Evolutionary conservation across 2,113 vertebrate species (phyloP).

Genomic region (Nycticebus coucang): DNA sequence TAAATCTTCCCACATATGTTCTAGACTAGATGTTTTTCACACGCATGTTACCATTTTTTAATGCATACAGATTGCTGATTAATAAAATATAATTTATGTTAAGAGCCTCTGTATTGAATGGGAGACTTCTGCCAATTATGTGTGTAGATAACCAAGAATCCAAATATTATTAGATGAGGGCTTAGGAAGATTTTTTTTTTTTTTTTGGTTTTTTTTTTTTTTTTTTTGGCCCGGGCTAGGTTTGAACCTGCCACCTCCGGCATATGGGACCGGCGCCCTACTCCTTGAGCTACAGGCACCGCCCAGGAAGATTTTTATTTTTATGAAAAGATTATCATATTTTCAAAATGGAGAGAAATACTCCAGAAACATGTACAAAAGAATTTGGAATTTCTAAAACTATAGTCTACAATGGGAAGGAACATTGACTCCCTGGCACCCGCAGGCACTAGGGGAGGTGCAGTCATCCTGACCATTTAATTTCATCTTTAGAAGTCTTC

Average conservation of each 20-base stretch:
- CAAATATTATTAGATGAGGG: neutral
- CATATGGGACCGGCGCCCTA: too few species aligned
- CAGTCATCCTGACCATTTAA: neutral
- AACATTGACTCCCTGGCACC: too few species aligned
- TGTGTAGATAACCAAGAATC: neutral
- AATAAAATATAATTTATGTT: neutral
- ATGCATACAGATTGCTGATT: neutral
- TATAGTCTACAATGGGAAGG: neutral
- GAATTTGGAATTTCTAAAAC: neutral
- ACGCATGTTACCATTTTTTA: neutral
- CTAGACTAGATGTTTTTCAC: neutral
- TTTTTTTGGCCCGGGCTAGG: too few species aligned
- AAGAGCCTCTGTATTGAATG: neutral
- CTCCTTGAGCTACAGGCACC: too few species aligned
- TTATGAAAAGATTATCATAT: neutral
- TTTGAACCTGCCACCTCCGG: too few species aligned
- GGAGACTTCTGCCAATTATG: neutral
- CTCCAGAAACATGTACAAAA: neutral
- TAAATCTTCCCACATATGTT: neutral
- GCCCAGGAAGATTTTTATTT: neutral
- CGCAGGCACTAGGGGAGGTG: accelerated
- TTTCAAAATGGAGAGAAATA: neutral
- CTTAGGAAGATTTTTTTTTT: neutral
- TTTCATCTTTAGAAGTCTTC: neutral
- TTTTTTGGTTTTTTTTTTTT: too few species aligned